Conservation (phyloP, 2,888 invertebrate species). For the Keiferia lycopersicella region DNA sequence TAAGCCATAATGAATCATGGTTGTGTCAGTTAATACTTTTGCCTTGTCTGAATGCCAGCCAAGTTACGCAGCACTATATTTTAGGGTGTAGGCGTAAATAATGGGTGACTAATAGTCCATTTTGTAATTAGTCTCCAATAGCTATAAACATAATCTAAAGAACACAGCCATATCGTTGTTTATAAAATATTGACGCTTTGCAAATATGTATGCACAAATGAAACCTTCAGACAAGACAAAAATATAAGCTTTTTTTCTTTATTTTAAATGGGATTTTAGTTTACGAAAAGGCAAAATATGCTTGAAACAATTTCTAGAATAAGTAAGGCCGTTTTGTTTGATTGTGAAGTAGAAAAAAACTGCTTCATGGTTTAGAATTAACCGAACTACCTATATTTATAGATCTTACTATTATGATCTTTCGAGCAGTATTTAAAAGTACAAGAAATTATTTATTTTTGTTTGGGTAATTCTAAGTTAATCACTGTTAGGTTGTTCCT, state of each 20-base stretch:
- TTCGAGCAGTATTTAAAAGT: slow-evolving; percentile 36
- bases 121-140: background rate
- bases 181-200: slow-evolving; percentile 6
- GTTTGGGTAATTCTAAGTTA: background rate
- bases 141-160: background rate
- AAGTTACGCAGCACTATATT: slow-evolving; percentile 1
- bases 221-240: slow-evolving; percentile 8
- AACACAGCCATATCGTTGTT: background rate
- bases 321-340: background rate
- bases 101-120: slow-evolving; percentile 2
- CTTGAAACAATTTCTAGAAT: background rate
- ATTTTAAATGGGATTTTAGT: background rate
- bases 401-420: slow-evolving; percentile 26
- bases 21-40: slow-evolving; percentile 19
- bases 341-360: background rate
- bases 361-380: too few relatives aligned
- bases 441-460: slow-evolving; percentile 30
- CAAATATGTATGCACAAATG: background rate
- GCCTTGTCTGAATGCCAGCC: slow-evolving; percentile 6
- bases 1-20: slow-evolving; percentile 15
- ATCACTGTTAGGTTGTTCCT: too few relatives aligned
- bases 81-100: background rate
- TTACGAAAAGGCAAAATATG: background rate
- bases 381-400: background rate
- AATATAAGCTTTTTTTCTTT: background rate